These are phyloP conservation scores for Mercenaria mercenaria DNA, from an alignment of 1,140 invertebrate genomes.

Conservation along the genomic window DNA sequence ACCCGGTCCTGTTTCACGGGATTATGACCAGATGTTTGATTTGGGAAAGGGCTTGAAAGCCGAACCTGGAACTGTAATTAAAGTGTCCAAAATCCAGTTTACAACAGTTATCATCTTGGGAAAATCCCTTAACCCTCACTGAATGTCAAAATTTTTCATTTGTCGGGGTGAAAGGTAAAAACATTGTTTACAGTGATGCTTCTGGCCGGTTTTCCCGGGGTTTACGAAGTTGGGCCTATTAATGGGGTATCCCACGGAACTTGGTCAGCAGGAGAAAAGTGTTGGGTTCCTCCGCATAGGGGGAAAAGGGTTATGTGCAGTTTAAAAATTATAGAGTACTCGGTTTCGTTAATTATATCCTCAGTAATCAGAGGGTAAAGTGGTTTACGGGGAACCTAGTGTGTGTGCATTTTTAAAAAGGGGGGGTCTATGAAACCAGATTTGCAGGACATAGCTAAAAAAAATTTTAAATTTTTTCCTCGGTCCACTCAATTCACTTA, in stretches of 20 bases:
- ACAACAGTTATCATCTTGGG: constrained; percentile 12
- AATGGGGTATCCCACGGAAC: no score
- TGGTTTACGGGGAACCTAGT: constrained; percentile 63
- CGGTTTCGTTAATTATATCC: not conserved
- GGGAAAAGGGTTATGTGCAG: constrained; percentile 26
- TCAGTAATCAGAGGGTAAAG: constrained; percentile 45
- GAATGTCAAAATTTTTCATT: not conserved
- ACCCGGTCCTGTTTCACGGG: constrained; percentile 16
- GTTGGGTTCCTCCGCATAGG: constrained; percentile 20
- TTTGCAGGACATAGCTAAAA: no score
- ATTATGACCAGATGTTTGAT: constrained; percentile 38
- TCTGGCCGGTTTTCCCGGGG: not conserved
- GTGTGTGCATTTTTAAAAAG: constrained; percentile 50
- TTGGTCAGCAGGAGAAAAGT: constrained; percentile 4
- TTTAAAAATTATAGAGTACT: constrained; percentile 13
- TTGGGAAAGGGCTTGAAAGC: not conserved
- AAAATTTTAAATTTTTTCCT: constrained; percentile 31
- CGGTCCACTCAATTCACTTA: constrained; percentile 29
- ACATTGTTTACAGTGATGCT: constrained; percentile 34
- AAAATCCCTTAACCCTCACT: not conserved
- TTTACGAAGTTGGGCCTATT: constrained; percentile 24
- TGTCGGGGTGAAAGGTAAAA: not conserved
- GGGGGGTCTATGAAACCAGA: constrained; percentile 62
- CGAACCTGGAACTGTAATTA: not conserved
- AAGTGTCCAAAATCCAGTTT: not conserved